These are phyloP conservation scores for Thecophora atra DNA, from an alignment of 2,888 invertebrate species.

Conservation along the genomic window DNA sequence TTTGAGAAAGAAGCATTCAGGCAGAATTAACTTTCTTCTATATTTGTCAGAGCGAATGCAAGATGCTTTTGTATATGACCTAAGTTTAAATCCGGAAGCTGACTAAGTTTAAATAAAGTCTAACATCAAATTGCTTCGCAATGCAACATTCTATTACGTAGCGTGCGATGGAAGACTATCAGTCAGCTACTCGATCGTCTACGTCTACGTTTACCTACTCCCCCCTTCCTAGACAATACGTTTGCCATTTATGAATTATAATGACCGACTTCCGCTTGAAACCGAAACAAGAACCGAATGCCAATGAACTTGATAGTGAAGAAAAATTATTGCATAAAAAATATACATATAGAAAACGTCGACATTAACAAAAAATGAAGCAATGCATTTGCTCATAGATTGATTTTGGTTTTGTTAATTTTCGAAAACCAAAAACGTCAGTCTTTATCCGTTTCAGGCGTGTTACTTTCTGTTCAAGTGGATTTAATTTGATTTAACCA, in stretches of 20 bases:
- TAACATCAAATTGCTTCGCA: too few relatives aligned
- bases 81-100: too few relatives aligned
- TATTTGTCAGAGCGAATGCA: too few relatives aligned
- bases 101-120: too few relatives aligned
- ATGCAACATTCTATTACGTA: too few relatives aligned
- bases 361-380: neutral
- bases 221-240: neutral
- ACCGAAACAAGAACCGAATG: constrained; percentile 24
- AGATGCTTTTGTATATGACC: too few relatives aligned
- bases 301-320: constrained; percentile 39
- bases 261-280: constrained; percentile 27
- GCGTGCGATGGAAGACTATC: too few relatives aligned
- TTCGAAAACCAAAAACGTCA: neutral
- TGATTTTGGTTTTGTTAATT: neutral
- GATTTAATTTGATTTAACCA: neutral
- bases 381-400: neutral
- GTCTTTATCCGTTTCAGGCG: neutral
- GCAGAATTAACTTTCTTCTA: too few relatives aligned
- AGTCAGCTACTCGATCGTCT: neutral
- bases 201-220: neutral
- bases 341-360: neutral
- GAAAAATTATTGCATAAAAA: neutral
- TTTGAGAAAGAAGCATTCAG: too few relatives aligned
- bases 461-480: neutral
- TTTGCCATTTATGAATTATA: neutral